These are phyloP conservation scores for Alexandromys fortis DNA, from an alignment of 2,113 vertebrate species.

Conservation along the genomic window DNA sequence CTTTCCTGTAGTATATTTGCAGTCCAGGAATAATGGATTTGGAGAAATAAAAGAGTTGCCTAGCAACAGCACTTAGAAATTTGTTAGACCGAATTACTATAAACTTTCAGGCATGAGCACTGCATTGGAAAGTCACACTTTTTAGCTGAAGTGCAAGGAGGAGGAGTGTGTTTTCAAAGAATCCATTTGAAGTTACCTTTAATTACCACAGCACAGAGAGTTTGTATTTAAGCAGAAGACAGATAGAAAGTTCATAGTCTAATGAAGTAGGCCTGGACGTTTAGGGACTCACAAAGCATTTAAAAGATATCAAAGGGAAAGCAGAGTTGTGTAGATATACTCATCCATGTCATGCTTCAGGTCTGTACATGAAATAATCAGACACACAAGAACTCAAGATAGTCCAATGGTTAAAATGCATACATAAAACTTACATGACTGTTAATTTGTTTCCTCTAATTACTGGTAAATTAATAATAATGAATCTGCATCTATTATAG, in stretches of 20 bases:
- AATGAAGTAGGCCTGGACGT: background rate
- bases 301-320: background rate
- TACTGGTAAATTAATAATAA: background rate
- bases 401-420: background rate
- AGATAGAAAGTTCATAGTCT: background rate
- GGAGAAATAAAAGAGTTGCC: background rate
- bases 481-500: background rate
- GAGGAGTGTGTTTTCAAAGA: background rate
- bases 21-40: background rate
- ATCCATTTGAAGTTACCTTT: background rate
- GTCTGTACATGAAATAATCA: background rate
- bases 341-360: background rate
- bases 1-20: background rate
- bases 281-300: background rate
- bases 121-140: background rate
- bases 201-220: background rate
- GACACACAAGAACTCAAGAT: background rate
- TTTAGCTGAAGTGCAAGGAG: background rate
- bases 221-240: background rate
- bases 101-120: background rate
- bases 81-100: background rate
- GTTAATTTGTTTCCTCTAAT: conserved; percentile 4
- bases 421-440: background rate
- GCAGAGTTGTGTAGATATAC: background rate
- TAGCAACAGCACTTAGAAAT: background rate